Percentiles rank a stretch among this genome's conserved stretches.
These are phyloP conservation scores for Vireo altiloquus DNA, from an alignment of 2,113 vertebrate species.

Conservation along the genomic window DNA sequence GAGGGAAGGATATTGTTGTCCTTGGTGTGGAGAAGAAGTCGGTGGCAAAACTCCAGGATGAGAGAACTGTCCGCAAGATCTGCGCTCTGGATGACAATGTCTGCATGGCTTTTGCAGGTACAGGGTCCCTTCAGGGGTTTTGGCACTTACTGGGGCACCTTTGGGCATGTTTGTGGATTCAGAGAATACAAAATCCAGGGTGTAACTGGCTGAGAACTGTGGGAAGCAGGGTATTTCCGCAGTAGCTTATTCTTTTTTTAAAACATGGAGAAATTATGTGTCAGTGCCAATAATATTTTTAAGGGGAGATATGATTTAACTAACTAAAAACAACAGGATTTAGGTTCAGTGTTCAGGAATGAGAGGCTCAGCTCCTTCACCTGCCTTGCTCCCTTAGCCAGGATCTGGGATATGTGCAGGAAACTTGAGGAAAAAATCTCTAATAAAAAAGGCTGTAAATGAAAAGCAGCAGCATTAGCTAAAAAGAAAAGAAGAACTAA, in stretches of 20 bases:
- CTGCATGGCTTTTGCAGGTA: conserved; percentile 89
- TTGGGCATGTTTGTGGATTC: not conserved
- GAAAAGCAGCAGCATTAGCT: not conserved
- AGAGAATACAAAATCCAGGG: not conserved
- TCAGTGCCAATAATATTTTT: not conserved
- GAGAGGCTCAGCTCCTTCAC: not conserved
- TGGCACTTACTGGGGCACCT: not conserved
- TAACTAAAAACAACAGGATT: not conserved
- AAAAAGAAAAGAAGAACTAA: not conserved
- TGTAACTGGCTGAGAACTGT: not conserved
- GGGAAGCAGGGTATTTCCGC: not conserved
- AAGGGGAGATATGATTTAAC: not conserved
- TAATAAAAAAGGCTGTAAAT: not conserved
- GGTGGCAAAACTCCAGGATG: conserved; percentile 86
- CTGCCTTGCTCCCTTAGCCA: not conserved
- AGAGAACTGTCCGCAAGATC: conserved; percentile 86
- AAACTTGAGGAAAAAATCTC: not conserved
- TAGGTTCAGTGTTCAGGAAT: not conserved
- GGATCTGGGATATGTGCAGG: accelerated
- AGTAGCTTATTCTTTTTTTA: not conserved
- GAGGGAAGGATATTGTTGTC: conserved; percentile 84
- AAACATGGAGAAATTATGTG: not conserved
- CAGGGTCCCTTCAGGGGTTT: accelerated
- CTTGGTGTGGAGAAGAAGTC: conserved; percentile 90
- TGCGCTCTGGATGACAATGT: conserved; percentile 86